Evolutionary conservation across 2,113 vertebrate species (phyloP), one percentile per base, ranked within the genome.

Genomic region (Rutilus rutilus): DNA sequence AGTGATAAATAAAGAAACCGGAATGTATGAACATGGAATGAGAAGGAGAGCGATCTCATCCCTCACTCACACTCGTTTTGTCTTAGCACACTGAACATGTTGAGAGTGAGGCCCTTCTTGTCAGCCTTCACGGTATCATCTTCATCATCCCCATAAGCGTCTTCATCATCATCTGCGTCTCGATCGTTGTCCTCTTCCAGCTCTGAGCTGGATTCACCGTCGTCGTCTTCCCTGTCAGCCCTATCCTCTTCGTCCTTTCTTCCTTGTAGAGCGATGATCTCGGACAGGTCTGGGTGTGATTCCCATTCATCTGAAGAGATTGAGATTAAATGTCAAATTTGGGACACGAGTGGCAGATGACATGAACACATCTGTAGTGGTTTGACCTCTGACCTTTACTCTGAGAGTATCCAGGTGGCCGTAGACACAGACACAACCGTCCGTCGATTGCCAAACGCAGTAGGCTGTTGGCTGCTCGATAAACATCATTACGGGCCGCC

Each of bases 401-500:
- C 50, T 92, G 91, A 3, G 87, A 90, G 91, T 97, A 98, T n/a
- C 96, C 96, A 0, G 95, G 95, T 0, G 97, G 96, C 6, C 93
- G 92, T 78, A 97, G 93, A 80, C 96, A 97, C 86, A 97, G 92
- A 71, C 96, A 96, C 69, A 98, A 92, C 9, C 96, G 93, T 12
- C 97, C 97, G 0, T 98, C 97, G 2, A 96, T 92, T 0, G 96
- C 96, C 88, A 98, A 92, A 4, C 97, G 91, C 82, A 98, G 91
- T 54, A 98, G 93, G 89, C 97, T 97, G 87, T 97, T 98, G 19
- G 97, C 97, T 0, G 96, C 96, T 39, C 97, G 90, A 89, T 97
- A 97, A 2, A 95, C 96, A 0, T 98, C 97, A 0, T 96, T 96
- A 0, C 97, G 95, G 5, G 97, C 96, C 0, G 96, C 96, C 87